phyloP scores from a whole-genome alignment of 2,113 vertebrate species.

The Hippocampus barbouri region DNA sequence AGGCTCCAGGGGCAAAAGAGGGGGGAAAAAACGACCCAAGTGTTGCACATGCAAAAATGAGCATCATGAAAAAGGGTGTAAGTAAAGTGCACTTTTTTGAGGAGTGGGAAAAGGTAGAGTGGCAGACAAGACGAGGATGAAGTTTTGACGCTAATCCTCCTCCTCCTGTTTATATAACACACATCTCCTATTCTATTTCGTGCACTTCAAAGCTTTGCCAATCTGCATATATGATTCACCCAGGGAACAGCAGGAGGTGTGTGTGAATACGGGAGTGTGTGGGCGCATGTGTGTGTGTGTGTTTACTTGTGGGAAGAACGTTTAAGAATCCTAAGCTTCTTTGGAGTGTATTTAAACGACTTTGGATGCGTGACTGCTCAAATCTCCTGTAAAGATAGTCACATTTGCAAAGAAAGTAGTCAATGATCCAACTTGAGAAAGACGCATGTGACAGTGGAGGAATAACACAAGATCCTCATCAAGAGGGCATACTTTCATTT shows the following conservation, averaged over 20 bases:
- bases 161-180: neutral
- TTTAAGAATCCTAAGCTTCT: constrained; percentile 10
- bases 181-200: neutral
- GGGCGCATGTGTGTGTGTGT: neutral
- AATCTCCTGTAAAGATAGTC: neutral
- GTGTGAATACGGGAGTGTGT: neutral
- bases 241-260: constrained; percentile 9
- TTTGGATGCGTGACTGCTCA: constrained; percentile 1
- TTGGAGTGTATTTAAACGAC: constrained; percentile 2
- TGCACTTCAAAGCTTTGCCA: constrained; percentile 4
- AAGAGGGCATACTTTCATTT: neutral
- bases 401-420: neutral
- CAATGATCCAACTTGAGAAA: neutral
- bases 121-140: constrained; percentile 1
- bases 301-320: neutral
- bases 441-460: neutral
- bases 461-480: neutral
- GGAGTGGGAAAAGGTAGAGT: neutral
- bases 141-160: constrained; percentile 9
- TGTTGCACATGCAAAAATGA: neutral
- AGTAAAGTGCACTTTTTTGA: neutral
- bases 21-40: neutral
- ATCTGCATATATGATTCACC: constrained; percentile 8
- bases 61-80: neutral
- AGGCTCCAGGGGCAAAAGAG: neutral